These are phyloP conservation scores for Pseudomyrmex pallidus DNA, from an alignment of 1,140 invertebrate genomes.

Conservation along the genomic window DNA sequence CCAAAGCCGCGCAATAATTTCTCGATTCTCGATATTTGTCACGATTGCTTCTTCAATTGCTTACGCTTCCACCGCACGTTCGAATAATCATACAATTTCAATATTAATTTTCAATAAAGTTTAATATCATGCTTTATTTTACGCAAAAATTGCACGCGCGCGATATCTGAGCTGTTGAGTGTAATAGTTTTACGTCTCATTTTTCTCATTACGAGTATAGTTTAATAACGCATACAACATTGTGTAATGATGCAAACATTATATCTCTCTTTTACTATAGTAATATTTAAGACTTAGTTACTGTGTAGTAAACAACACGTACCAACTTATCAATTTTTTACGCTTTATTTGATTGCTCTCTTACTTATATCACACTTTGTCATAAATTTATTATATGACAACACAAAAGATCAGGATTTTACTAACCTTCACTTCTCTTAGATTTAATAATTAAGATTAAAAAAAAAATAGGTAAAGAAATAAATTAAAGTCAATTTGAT, in stretches of 20 bases:
- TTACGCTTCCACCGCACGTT: background rate
- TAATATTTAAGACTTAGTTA: no score
- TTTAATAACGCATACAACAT: background rate
- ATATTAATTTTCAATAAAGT: constrained; percentile 13
- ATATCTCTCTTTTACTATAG: no score
- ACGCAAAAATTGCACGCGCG: background rate
- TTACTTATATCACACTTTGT: no score
- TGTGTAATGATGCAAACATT: no score
- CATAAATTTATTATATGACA: no score
- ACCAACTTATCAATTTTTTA: no score
- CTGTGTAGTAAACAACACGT: no score
- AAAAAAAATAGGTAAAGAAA: background rate
- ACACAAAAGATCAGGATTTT: background rate
- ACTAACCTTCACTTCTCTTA: background rate
- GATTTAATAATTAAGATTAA: background rate
- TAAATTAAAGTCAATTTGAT: background rate
- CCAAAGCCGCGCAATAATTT: constrained; percentile 71
- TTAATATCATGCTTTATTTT: background rate
- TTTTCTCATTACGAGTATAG: background rate
- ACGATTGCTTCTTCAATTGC: constrained; percentile 60
- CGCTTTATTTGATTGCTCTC: no score
- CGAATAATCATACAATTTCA: background rate
- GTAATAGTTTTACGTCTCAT: background rate
- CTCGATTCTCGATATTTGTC: constrained; percentile 74
- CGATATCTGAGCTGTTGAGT: background rate